Conservation (phyloP, 1,140 invertebrate species). For the Pygmarrhopalites habei region DNA sequence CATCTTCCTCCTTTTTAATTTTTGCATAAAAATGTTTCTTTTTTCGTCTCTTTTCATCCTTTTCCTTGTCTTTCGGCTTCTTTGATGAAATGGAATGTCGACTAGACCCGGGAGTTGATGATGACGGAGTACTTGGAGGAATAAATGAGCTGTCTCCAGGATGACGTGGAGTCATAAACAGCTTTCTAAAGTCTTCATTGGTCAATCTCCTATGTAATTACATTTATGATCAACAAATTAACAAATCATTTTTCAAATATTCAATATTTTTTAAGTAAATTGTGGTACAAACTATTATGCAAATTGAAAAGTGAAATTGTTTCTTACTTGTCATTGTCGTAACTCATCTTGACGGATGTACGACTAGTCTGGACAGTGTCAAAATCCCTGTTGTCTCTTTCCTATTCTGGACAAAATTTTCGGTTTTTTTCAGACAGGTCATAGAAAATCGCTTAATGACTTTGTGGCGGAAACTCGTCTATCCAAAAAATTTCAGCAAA, state of each 20-base stretch:
- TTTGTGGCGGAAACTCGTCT: no score
- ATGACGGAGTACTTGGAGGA: constrained; percentile 29
- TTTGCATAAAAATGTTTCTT: constrained; percentile 38
- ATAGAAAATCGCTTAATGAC: no score
- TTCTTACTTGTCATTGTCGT: constrained; percentile 25
- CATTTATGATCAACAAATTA: no score
- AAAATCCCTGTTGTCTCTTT: no score
- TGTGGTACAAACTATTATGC: no score
- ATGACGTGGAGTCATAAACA: constrained; percentile 83
- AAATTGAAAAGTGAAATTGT: not conserved
- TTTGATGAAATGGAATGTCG: not conserved
- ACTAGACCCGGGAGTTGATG: not conserved
- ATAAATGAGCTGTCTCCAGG: constrained; percentile 21
- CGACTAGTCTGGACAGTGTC: no score
- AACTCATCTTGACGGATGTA: constrained; percentile 21
- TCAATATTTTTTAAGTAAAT: no score
- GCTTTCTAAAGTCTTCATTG: constrained; percentile 93
- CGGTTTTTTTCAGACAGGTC: no score
- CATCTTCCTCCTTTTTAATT: constrained; percentile 81
- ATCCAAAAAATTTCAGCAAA: no score
- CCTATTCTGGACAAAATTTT: not conserved
- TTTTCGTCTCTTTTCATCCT: constrained; percentile 34
- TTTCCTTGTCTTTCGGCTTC: constrained; percentile 24
- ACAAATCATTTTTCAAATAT: no score
- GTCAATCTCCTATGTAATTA: constrained; percentile 60